Base-by-base conservation (phyloP, 2,113 vertebrate species). In the Cnemophilus loriae region DNA sequence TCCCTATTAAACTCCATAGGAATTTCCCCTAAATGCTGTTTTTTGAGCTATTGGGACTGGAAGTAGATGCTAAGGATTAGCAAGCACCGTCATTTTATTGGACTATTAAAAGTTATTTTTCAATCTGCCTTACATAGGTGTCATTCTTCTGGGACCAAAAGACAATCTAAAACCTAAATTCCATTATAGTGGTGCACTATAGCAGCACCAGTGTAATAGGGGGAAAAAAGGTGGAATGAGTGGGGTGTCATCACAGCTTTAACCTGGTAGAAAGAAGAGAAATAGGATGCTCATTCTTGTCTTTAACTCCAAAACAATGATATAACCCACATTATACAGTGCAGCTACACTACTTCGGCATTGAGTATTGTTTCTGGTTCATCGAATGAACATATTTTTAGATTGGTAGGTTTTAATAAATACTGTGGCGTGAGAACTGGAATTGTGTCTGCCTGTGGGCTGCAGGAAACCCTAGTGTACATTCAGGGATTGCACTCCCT, bases 161-260 rank as follows among this genome's bases (percentile, higher is more conserved):
- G 21, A 42, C 20, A 93, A 59, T 21, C 20, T 8, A 19, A 95
- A 95, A 63, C 16, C 13, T 55, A 46, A 61, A 86, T 49, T 35
- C 24, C 14, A 9, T 70, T 93, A 33, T 11, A 27, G 23, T n/a
- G 19, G 5, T 50, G 59, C 42, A 39, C 8, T 39, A 56, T 5
- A 67, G 50, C 23, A 63, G 12, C 0, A 1, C n/a, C 0, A 11
- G 15, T 71, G 14, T n/a, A 55, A 32, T 2, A 7, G 4, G 3
- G 12, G 14, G 4, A 7, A 10, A 46, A 27, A 42, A 37, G 8
- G 10, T 16, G 8, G 30, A 46, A 23, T 30, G 16, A 7, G 2
- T 33, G 23, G 4, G 16, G 47, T 5, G 1, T 35, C 12, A 37
- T 37, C 60, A 52, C 27, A 56, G 30, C 42, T 90, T 69, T 59